Conservation (phyloP, 2,888 invertebrate genomes). For the Yponomeuta sedellus region DNA sequence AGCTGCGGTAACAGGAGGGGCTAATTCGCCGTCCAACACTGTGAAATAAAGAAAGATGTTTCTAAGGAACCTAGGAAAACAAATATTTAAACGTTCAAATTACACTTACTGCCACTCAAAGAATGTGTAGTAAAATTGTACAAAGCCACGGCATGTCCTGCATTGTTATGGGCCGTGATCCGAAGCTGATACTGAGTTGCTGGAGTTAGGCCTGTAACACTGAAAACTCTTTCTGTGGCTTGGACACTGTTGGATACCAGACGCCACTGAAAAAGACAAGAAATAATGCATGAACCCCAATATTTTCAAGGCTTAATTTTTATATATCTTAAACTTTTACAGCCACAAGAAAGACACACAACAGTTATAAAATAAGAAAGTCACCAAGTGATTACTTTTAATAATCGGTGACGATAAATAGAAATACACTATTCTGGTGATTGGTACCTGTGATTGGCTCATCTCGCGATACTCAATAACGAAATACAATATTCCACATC, state of each 20-base stretch:
- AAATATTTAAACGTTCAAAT: not conserved
- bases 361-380: too few species aligned
- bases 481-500: conserved; percentile 91
- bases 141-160: conserved; percentile 87
- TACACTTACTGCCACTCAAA: conserved; percentile 81
- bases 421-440: too few species aligned
- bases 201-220: conserved; percentile 85
- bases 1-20: conserved; percentile 81
- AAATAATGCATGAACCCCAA: too few species aligned
- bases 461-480: conserved; percentile 86
- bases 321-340: too few species aligned
- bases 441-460: conserved; percentile 70
- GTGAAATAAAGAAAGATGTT: conserved; percentile 16
- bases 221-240: conserved; percentile 87
- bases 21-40: conserved; percentile 79
- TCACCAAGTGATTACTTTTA: not conserved
- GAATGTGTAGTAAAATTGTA: conserved; percentile 91
- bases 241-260: conserved; percentile 89
- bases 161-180: conserved; percentile 90
- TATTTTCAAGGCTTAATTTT: too few species aligned
- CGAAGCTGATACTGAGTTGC: conserved; percentile 85
- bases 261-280: conserved; percentile 77
- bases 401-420: too few species aligned
- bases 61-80: not conserved
- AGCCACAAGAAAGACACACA: too few species aligned